These are phyloP conservation scores for Lutjanus argentimaculatus DNA, from an alignment of 2,797 vertebrate genomes.

Conservation along the genomic window DNA sequence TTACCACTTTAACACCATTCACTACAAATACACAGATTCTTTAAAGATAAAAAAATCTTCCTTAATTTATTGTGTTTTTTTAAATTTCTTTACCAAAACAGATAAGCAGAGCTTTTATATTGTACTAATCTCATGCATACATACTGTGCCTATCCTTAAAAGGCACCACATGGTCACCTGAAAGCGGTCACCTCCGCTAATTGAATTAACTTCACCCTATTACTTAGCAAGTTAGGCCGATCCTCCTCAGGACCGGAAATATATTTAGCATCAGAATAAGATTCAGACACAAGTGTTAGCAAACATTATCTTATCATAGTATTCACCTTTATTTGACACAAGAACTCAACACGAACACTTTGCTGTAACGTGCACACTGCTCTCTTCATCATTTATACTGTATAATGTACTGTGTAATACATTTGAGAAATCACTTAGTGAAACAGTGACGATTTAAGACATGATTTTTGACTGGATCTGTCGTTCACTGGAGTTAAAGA, in stretches of 20 bases:
- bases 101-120: neutral
- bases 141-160: conserved; percentile 5
- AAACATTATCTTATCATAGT: conserved; percentile 6
- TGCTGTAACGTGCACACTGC: neutral
- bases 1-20: neutral
- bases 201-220: conserved; percentile 71
- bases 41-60: no score
- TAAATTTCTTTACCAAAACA: neutral
- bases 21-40: neutral
- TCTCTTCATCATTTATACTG: conserved; percentile 11
- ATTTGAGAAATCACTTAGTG: neutral
- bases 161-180: conserved; percentile 40
- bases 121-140: neutral
- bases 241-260: conserved; percentile 47
- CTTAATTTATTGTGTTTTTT: neutral
- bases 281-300: conserved; percentile 10
- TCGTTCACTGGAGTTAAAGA: neutral
- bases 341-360: neutral
- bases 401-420: neutral
- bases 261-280: conserved; percentile 56
- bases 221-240: conserved; percentile 50
- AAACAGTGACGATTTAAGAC: neutral
- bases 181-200: conserved; percentile 67
- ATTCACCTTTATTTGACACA: conserved; percentile 37
- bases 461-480: neutral